Evolutionary conservation across 2,797 vertebrate species (phyloP), one percentile per base, ranked within the genome.

Genomic region (Typhlichthys subterraneus): DNA sequence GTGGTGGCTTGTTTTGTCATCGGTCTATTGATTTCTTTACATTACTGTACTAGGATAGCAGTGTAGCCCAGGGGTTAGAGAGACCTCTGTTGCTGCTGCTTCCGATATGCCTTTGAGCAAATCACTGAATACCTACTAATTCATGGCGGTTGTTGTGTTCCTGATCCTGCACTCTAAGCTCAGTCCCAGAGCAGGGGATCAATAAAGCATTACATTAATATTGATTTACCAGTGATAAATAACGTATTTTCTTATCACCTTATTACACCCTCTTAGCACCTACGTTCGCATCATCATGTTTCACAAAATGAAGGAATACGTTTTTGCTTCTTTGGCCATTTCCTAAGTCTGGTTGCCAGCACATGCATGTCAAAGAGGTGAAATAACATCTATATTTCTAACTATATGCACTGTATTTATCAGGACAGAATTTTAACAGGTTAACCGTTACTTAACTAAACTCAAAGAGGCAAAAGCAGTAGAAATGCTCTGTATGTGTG

Each of bases 161-260:
- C 81, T 48, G 45, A 12, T 7, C 33, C 33, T 38, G 33, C 33
- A 2, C 33, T 8, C 8, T 38, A 38, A 38, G 33, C 33, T 38
- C 33, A 38, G 33, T 38, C 33, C 33, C 33, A 38, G 33, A 38
- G 33, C 33, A 38, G 33, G 75, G 72, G 61, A 79, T 71, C 79
- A 82, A 82, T 69, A 61, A 65, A 77, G 61, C 67, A 65, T 81
- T 70, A 67, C 72, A 70, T 83, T 79, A 81, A 72, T 74, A 69
- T 79, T 80, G 73, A 85, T 87, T 83, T 69, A 62, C 67, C 31
- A 42, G 72, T 81, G 83, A 87, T 77, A 77, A 85, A 81, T 74
- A 85, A 64, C 80, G 73, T 79, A 77, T 82, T 85, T 82, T 72
- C 69, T 78, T 79, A 82, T 83, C 75, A 23, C 69, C 45, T 57